These are phyloP conservation scores for Mesaphorura yosii DNA, from an alignment of 1,140 invertebrate genomes.

Conservation along the genomic window DNA sequence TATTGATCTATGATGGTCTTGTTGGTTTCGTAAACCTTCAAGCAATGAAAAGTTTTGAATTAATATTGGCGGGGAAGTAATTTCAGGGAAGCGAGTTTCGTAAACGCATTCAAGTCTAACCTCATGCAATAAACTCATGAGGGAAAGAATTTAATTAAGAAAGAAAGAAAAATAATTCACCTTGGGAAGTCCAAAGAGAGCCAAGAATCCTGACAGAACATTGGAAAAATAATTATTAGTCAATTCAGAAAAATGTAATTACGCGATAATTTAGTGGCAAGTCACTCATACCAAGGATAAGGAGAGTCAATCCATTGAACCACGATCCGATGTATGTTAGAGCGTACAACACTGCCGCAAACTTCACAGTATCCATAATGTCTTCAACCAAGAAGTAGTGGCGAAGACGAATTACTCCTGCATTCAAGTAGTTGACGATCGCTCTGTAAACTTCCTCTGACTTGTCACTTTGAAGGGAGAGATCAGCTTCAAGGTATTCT, in stretches of 20 bases:
- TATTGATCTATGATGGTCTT: constrained; percentile 92
- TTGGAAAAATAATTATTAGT: neutral
- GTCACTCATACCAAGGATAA: constrained; percentile 89
- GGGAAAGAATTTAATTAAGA: no score
- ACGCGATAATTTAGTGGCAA: constrained; percentile 36
- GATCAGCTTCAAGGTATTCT: constrained; percentile 72
- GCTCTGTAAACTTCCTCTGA: constrained; percentile 71
- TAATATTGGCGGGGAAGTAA: no score
- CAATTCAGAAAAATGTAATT: constrained; percentile 2
- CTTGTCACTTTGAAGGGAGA: constrained; percentile 73
- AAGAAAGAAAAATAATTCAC: no score
- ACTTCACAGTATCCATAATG: constrained; percentile 88
- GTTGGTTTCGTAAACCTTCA: constrained; percentile 95
- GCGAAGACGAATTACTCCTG: constrained; percentile 63
- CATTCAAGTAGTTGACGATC: constrained; percentile 72
- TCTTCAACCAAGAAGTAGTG: constrained; percentile 92
- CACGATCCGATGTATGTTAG: constrained; percentile 91
- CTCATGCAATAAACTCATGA: no score
- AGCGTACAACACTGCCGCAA: constrained; percentile 81
- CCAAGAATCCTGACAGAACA: constrained; percentile 60
- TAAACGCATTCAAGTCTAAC: no score
- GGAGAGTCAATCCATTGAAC: constrained; percentile 95
- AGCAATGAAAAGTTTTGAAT: no score
- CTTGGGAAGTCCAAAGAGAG: constrained; percentile 91
- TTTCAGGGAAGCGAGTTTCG: no score